Base-by-base conservation (phyloP, 2,888 invertebrate species). In the Nymphalis urticae region DNA sequence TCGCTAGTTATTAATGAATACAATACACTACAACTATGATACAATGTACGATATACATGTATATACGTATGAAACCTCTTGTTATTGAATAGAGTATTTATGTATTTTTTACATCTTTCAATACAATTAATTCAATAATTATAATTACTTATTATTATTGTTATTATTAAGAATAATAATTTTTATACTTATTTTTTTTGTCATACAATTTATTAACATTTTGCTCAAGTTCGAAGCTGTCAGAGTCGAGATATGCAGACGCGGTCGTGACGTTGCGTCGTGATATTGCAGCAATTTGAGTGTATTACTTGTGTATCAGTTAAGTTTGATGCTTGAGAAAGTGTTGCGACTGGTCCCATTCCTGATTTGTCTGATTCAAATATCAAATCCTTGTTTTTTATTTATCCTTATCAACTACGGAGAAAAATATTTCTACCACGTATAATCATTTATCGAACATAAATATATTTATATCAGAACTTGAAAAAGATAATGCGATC, bases 231-330 rank as follows among this genome's bases (percentile, higher is more conserved):
- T 19, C 24, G n/a, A 42, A 62, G 56, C 62, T 36, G 24, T 24
- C 1, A 19, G n/a, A 21, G 6, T n/a, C 48, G 4, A 5, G 16
- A n/a, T 50, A 48, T 58, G 48, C 51, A 53, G 63, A 68, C 64
- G 67, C 74, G 68, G 77, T 81, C 80, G 80, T 81, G 80, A 77
- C 76, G 69, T 58, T 60, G 48, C 70, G 76, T 81, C 80, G 78
- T 80, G 80, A 77, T 73, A 75, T 67, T 72, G 70, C 73, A 64
- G 75, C 76, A 80, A 79, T 79, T 79, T 78, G 74, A 75, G 75
- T 62, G 73, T 73, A 77, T 75, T 75, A 75, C 74, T 69, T 16
- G 75, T 72, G 72, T 72, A 74, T 75, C 75, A 68, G 74, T 73
- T 70, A 70, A 70, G 59, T 68, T 71, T 69, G 73, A 69, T 64